phyloP scores from a whole-genome alignment of 1,140 invertebrate genomes.

The Penaeus vannamei region DNA sequence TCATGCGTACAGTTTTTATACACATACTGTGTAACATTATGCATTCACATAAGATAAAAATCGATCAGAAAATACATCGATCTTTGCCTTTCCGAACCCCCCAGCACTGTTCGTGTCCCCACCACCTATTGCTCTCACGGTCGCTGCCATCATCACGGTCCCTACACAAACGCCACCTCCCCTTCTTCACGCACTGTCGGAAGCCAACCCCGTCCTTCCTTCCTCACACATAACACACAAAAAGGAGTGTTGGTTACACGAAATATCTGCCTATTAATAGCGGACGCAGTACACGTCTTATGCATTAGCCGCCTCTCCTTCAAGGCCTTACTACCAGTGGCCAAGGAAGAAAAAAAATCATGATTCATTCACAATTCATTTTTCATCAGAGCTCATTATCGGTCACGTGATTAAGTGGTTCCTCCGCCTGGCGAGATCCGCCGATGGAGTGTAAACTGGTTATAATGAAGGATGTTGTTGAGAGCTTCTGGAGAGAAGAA shows the following conservation, averaged over 20 bases:
- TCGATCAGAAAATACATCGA: too few relatives aligned
- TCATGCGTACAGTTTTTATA: too few relatives aligned
- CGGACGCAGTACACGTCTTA: conserved; percentile 41
- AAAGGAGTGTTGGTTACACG: conserved; percentile 55
- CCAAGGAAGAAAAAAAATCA: conserved; percentile 35
- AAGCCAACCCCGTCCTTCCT: not conserved
- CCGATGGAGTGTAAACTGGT: conserved; percentile 7
- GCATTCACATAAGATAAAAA: too few relatives aligned
- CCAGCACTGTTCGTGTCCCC: too few relatives aligned
- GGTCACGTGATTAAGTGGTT: conserved; percentile 59
- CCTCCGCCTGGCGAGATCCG: conserved; percentile 12
- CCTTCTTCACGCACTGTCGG: not conserved
- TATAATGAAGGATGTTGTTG: not conserved
- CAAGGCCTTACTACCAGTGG: conserved; percentile 23
- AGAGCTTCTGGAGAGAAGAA: too few relatives aligned
- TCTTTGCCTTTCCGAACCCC: too few relatives aligned
- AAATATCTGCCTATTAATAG: conserved; percentile 59
- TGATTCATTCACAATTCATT: conserved; percentile 59
- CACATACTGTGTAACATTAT: too few relatives aligned
- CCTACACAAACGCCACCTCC: not conserved
- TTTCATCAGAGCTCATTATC: conserved; percentile 54
- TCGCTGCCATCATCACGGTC: not conserved
- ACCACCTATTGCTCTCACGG: not conserved
- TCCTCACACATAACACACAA: conserved; percentile 46
- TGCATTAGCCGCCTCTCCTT: conserved; percentile 44